Evolutionary conservation across 2,797 vertebrate genomes (phyloP).

Genomic region (Neosilurus hyrtlii): DNA sequence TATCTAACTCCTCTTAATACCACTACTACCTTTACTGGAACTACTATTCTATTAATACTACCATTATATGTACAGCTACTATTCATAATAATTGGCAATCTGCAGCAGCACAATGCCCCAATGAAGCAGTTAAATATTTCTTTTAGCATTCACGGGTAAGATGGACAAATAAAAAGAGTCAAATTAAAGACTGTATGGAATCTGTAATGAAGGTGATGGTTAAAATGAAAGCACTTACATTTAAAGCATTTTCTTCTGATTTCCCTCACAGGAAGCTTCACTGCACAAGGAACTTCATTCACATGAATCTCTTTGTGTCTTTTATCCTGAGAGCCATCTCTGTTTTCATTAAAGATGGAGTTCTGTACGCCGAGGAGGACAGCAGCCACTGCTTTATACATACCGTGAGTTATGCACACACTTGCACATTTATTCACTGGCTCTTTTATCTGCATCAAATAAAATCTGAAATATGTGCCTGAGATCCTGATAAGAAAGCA

Average conservation of each 20-base stretch:
- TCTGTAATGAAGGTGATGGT: background rate
- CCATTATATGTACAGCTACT: background rate
- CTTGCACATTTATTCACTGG: background rate
- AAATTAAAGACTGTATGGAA: background rate
- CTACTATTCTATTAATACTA: background rate
- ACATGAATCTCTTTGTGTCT: constrained; percentile 98
- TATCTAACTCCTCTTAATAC: background rate
- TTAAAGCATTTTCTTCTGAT: background rate
- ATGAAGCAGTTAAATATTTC: background rate
- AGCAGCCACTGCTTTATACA: constrained; percentile 86
- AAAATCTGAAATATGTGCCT: background rate
- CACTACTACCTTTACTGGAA: too few species aligned
- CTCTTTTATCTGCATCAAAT: background rate
- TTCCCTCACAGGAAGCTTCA: constrained; percentile 86
- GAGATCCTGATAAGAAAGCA: background rate
- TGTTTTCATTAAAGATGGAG: constrained; percentile 95
- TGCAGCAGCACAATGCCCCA: background rate
- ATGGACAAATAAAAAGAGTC: background rate
- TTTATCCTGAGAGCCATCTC: constrained; percentile 97
- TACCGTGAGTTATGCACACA: constrained; percentile 74
- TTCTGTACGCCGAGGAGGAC: constrained; percentile 90
- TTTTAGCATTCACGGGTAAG: background rate
- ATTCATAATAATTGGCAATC: background rate
- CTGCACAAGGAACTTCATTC: constrained; percentile 97
- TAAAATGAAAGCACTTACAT: background rate